Evolutionary conservation across 2,888 invertebrate species (phyloP), one percentile per base, ranked within the genome.

Genomic region (Blomia tropicalis): DNA sequence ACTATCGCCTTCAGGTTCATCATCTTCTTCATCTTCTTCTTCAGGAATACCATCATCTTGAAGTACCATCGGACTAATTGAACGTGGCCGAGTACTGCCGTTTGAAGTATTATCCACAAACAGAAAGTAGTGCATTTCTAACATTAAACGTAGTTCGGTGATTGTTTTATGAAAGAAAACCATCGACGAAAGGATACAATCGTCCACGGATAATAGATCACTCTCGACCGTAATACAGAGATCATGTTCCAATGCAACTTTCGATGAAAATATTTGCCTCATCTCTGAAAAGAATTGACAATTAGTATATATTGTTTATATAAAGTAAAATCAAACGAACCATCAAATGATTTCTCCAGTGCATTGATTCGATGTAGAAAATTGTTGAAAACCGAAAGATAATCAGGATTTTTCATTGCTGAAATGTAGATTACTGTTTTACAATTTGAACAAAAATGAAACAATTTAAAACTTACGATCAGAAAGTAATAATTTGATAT

Each of bases 221-320:
- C 74, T 72, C 19, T 74, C 72, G 2, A 73, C 72, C 59, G 74
- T 41, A 2, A 58, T 75, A 4, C 77, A 75, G 56, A 77, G 67
- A 66, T 76, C 74, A 63, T 74, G 72, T 66, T 77, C 77, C 58
- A 75, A 64, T 2, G 72, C 70, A 59, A 74, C 71, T 69, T 77
- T 76, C 61, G 71, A 63, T 44, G 69, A 70, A 67, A 71, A 72
- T 29, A 69, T 70, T 65, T 73, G 73, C 64, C 72, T 75, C 25
- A 75, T 69, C 63, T 75, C 76, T 75, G 66, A n/a, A n/a, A n/a
- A n/a, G n/a, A n/a, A n/a, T n/a, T n/a, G n/a, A n/a, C n/a, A n/a
- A n/a, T n/a, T n/a, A n/a, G n/a, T n/a, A n/a, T n/a, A n/a, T n/a
- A n/a, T n/a, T n/a, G n/a, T n/a, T n/a, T n/a, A n/a, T n/a, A n/a